These are phyloP conservation scores for Asarcornis scutulata DNA, from an alignment of 2,113 vertebrate species.

Conservation along the genomic window DNA sequence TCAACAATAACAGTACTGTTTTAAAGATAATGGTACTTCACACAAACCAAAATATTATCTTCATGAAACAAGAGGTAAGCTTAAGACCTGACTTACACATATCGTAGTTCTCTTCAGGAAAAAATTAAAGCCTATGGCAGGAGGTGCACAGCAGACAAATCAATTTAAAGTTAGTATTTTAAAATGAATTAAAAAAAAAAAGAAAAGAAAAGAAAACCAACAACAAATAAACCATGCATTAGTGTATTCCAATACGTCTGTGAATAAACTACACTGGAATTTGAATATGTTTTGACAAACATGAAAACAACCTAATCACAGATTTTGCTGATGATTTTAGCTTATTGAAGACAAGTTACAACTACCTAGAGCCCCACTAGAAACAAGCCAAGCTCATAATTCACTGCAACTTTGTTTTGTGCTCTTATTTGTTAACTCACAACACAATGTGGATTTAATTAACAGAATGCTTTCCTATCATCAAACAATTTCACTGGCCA, in stretches of 20 bases:
- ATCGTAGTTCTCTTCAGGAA: constrained; percentile 39
- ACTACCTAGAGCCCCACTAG: neutral
- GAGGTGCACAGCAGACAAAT: neutral
- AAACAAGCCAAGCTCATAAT: neutral
- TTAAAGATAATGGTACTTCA: constrained; percentile 4
- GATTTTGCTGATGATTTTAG: neutral
- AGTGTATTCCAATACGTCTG: neutral
- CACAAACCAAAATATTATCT: constrained; percentile 50
- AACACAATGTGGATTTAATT: neutral
- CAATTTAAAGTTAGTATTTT: constrained; percentile 29
- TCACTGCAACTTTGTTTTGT: neutral
- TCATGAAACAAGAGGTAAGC: constrained; percentile 13
- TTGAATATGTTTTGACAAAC: neutral
- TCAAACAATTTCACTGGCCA: neutral
- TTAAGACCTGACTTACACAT: neutral
- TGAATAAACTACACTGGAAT: neutral
- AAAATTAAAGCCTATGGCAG: constrained; percentile 39
- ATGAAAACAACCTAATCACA: neutral
- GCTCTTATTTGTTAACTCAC: neutral
- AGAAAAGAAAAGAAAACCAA: neutral
- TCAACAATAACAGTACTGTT: constrained; percentile 16
- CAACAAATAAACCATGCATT: neutral
- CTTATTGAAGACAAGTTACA: neutral
- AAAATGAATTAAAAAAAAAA: neutral
- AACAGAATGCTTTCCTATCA: neutral